Evolutionary conservation across 2,888 invertebrate genomes (phyloP).

Genomic region (Notodonta dromedarius): DNA sequence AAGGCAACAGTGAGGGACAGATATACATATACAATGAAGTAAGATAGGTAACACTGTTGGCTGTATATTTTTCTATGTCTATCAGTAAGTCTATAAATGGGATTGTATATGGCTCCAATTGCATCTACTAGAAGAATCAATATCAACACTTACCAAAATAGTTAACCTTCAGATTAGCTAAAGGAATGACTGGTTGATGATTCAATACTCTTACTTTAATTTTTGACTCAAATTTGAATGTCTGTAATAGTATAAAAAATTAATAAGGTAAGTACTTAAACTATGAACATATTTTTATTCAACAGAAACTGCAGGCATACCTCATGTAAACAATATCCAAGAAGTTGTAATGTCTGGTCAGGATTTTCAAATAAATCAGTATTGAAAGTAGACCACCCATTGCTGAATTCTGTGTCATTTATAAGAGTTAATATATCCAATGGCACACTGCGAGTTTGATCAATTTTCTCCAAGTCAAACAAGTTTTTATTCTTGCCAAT

Average conservation of each 20-base stretch:
- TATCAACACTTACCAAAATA: slow-evolving; percentile 86
- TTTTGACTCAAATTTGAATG: slow-evolving; percentile 72
- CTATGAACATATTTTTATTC: background rate
- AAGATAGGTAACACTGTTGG: too few relatives aligned
- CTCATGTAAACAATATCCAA: slow-evolving; percentile 93
- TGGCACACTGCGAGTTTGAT: slow-evolving; percentile 82
- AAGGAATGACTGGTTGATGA: slow-evolving; percentile 86
- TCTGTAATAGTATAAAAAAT: slow-evolving; percentile 52
- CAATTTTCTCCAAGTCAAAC: slow-evolving; percentile 84
- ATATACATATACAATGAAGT: too few relatives aligned
- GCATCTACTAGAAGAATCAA: background rate
- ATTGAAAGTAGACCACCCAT: slow-evolving; percentile 86
- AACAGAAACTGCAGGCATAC: slow-evolving; percentile 52
- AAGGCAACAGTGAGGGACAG: too few relatives aligned
- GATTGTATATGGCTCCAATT: too few relatives aligned
- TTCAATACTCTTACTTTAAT: slow-evolving; percentile 71
- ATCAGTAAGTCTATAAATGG: too few relatives aligned
- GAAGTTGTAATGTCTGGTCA: slow-evolving; percentile 86
- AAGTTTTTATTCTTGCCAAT: slow-evolving; percentile 66
- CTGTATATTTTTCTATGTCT: too few relatives aligned
- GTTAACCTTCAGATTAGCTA: slow-evolving; percentile 89
- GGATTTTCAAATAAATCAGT: slow-evolving; percentile 88
- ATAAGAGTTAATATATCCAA: slow-evolving; percentile 84
- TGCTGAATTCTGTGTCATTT: slow-evolving; percentile 82
- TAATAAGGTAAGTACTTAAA: background rate